Base-by-base conservation (phyloP, 2,888 invertebrate species). In the Megaustenia siamemsis region DNA sequence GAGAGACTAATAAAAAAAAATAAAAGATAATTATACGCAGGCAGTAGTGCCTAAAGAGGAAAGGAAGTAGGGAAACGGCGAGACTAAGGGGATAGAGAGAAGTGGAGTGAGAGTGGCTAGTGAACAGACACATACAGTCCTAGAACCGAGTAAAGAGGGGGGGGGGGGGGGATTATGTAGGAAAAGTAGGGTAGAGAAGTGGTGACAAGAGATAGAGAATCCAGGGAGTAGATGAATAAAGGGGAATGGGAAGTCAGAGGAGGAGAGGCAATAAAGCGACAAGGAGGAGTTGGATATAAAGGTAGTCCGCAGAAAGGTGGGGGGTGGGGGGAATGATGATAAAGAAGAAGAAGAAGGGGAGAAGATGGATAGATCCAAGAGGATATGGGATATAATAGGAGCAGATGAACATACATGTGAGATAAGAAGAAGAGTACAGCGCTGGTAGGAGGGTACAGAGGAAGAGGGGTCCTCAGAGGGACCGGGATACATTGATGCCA, bases 321-420 rank as follows among this genome's bases (percentile, higher is more conserved):
- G 28, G 21, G n/a, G 82, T 32, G 28, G 43, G 75, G 40, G 60
- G 10, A 53, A 73, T n/a, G 28, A 73, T 8, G 24, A 63, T 40
- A 40, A 35, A 78, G 73, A 82, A 38, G 63, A 12, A 60, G 82
- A 82, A 8, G 75, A 43, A 75, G n/a, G 63, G n/a, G 8, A 12
- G 28, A 28, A 28, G 28, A 35, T n/a, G 45, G 45, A 68, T 5
- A 43, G 4, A 24, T 4, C 21, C n/a, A 56, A 21, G 45, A 18
- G 24, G 18, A 60, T 12, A 32, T 2, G 63, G n/a, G n/a, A n/a
- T n/a, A n/a, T n/a, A n/a, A n/a, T n/a, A 32, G 4, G 60, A 24
- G 43, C 38, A 32, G 66, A 66, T 43, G 38, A 40, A 21, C 12
- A 40, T 3, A 38, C 10, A 40, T 38, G 24, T 35, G 43, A 40